Evolutionary conservation across 2,797 vertebrate species (phyloP).

Genomic region (Tympanoctomys barrerae): DNA sequence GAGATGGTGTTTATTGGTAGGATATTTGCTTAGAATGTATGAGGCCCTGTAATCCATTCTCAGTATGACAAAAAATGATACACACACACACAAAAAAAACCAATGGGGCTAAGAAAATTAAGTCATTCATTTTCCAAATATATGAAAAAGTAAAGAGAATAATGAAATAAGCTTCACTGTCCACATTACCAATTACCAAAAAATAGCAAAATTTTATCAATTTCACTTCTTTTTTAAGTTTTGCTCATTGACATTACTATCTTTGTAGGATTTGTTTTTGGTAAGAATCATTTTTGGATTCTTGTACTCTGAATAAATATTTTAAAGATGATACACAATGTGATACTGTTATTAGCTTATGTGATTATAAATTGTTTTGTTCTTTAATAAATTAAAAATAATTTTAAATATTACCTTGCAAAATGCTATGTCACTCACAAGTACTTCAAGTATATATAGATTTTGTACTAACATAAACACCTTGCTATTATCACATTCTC

Average conservation of each 20-base stretch:
- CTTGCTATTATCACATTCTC: not conserved
- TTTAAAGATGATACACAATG: not conserved
- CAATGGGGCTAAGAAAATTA: not conserved
- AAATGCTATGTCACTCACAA: not conserved
- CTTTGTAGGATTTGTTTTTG: not conserved
- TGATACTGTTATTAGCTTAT: not conserved
- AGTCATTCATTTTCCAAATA: not conserved
- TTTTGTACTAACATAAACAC: not conserved
- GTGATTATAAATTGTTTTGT: not conserved
- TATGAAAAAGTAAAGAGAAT: not conserved
- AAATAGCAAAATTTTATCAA: not conserved
- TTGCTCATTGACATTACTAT: not conserved
- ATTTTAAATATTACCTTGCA: not conserved
- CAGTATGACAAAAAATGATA: not conserved
- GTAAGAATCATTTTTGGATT: not conserved
- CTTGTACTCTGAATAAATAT: not conserved
- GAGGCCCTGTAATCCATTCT: not conserved
- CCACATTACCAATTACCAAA: not conserved
- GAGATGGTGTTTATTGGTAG: not conserved
- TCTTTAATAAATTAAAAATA: not conserved
- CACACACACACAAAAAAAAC: not conserved
- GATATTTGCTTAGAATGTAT: not conserved
- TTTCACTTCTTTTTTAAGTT: slow-evolving; percentile 14
- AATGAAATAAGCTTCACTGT: not conserved
- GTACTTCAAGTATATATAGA: not conserved